phyloP scores from a whole-genome alignment of 2,888 invertebrate species.

The Stegophylla sp. region DNA sequence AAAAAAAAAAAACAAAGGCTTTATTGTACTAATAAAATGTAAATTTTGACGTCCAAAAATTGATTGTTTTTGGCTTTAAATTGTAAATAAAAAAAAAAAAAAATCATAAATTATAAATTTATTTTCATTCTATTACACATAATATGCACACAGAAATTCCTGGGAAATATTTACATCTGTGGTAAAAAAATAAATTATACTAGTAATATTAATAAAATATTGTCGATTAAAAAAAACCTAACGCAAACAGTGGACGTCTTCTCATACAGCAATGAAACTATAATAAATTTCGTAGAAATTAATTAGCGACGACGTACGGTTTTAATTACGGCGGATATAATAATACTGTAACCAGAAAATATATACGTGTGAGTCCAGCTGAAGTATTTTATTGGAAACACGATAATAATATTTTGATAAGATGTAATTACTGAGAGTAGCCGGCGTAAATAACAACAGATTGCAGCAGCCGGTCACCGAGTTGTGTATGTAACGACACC shows the following conservation, averaged over 20 bases:
- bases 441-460: background rate
- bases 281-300: slow-evolving; percentile 26
- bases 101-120: no score
- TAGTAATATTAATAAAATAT: background rate
- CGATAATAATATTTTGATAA: slow-evolving; percentile 26
- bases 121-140: no score
- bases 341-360: no score
- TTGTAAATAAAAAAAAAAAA: no score
- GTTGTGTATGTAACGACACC: background rate
- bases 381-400: slow-evolving; percentile 7
- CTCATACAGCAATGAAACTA: background rate
- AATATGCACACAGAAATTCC: background rate
- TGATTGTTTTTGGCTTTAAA: no score
- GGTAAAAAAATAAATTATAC: no score
- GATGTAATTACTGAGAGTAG: background rate
- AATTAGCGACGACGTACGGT: background rate
- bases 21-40: no score
- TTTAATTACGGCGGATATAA: no score
- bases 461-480: background rate
- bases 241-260: no score
- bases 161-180: slow-evolving; percentile 1
- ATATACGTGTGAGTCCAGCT: background rate
- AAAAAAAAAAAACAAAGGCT: no score
- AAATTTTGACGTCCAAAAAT: no score
- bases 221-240: background rate